Base-by-base conservation (phyloP, 2,888 invertebrate genomes). In the Troides aeacus region DNA sequence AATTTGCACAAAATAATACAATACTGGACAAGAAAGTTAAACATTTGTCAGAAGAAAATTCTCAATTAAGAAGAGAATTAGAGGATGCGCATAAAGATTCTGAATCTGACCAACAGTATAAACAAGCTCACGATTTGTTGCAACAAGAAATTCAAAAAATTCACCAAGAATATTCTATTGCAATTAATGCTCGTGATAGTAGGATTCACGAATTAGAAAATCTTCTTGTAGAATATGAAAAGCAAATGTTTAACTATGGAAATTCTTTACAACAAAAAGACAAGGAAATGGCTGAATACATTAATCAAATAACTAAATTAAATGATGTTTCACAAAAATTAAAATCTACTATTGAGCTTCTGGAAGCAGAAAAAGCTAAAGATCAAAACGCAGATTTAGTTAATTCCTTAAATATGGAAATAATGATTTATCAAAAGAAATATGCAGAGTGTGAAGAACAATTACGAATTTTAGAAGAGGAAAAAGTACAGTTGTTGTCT, bases 381-480 rank as follows among this genome's bases (percentile, higher is more conserved):
- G 90, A 92, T 76, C 90, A 92, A 76, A 93, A 93, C 78, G 86
- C 88, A 42, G 90, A 93, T 72, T 84, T 93, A 72, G 82, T 94
- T 3, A 88, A 93, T 77, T 88, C 93, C 7, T 87, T 94, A 42
- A 93, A 94, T 77, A 91, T 91, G 75, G 93, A 94, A 85, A 89
- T 94, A 71, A 75, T 86, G 7, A 81, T 78, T 10, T 88, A 89
- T 74, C 90, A 93, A 71, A 91, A 89, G 72, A 88, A 89, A 71
- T 74, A 92, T 42, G 64, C 79, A 60, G 92, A 92, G 46, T 86
- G 79, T 73, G 92, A 93, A 74, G 86, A 87, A 18, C 89, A 88
- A 69, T 74, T 92, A 39, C 84, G 83, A 64, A 75, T 74, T 42
- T 84, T 93, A 17, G 93, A 94, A 74, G 92, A 92, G 56, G 92